These are phyloP conservation scores for Harpegnathos saltator DNA, from an alignment of 1,140 invertebrate species.

Conservation along the genomic window DNA sequence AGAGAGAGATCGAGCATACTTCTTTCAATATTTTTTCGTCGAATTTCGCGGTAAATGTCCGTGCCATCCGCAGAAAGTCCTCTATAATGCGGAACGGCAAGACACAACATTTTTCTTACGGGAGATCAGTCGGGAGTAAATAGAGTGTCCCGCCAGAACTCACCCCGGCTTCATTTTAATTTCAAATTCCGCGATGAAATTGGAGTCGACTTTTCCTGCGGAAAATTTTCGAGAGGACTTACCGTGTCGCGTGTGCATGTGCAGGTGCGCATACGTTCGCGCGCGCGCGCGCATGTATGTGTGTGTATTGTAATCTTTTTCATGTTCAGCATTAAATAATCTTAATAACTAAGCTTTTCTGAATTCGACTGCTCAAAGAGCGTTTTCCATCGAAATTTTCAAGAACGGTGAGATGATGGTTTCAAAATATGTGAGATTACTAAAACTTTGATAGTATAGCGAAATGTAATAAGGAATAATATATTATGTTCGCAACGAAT, in stretches of 20 bases:
- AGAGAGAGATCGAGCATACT: not conserved
- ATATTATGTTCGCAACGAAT: conserved; percentile 14
- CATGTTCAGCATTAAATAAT: conserved; percentile 29
- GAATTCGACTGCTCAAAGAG: conserved; percentile 11
- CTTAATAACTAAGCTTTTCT: conserved; percentile 29
- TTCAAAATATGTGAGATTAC: not conserved
- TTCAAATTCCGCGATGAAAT: conserved; percentile 44
- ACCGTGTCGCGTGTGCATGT: not conserved
- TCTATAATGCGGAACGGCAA: conserved; percentile 1
- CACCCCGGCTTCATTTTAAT: conserved; percentile 46
- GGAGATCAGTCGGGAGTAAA: conserved; percentile 31
- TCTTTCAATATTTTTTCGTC: not conserved
- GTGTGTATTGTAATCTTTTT: not conserved
- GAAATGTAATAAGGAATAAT: conserved; percentile 51
- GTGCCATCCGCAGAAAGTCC: conserved; percentile 3
- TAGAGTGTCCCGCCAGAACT: conserved; percentile 22
- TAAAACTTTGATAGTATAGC: conserved; percentile 19
- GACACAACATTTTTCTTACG: conserved; percentile 31
- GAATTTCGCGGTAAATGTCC: not conserved
- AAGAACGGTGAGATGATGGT: conserved; percentile 7
- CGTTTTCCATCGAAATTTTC: conserved; percentile 28
- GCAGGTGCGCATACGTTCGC: too few relatives aligned
- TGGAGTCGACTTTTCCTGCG: conserved; percentile 15
- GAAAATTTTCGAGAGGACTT: conserved; percentile 17
- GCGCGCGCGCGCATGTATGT: too few relatives aligned